Base-by-base conservation (phyloP, 2,888 invertebrate species). In the Eurois occulta region DNA sequence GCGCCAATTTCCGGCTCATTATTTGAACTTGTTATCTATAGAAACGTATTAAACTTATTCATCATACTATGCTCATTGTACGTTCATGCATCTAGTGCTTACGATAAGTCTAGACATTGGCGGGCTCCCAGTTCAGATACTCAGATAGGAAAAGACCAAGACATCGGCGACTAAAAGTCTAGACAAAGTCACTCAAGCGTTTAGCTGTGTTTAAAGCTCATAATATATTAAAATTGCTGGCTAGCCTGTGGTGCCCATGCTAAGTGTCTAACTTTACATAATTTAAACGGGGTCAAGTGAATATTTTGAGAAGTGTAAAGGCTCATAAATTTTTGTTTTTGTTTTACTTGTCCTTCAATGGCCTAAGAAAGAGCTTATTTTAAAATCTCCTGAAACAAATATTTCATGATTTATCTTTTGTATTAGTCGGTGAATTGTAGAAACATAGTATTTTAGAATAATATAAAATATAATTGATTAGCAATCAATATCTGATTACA, bases 141-240 rank as follows among this genome's bases (percentile, higher is more conserved):
- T 21, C 35, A 11, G 32, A 77, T 74, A 69, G 72, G 60, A 58
- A 72, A 70, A 43, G 60, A 72, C 60, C 67, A 78, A 72, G 70
- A 60, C 68, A 70, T 28, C 21, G 88, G 87, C 85, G 87, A 75
- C 87, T 78, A 8, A 38, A 75, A 87, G 87, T 87, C 87, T 87
- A 88, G 88, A 87, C 88, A 72, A 83, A 79, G 77, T 75, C 74
- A 64, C 66, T 73, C 69, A 83, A 83, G 75, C 80, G 71, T 69
- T 75, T 77, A 86, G 62, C 75, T 73, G 68, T 73, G 58, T 66
- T 86, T 78, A 75, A 72, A 83, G 75, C 66, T 70, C 58, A 65
- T 65, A 75, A 65, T 65, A 75, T 83, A 83, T 75, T 83, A 72
- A 72, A 86, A 77, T 77, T 86, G 62, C 62, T 64, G 11, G 66